phyloP scores from a whole-genome alignment of 1,140 invertebrate genomes.

The Euwallacea similis region DNA sequence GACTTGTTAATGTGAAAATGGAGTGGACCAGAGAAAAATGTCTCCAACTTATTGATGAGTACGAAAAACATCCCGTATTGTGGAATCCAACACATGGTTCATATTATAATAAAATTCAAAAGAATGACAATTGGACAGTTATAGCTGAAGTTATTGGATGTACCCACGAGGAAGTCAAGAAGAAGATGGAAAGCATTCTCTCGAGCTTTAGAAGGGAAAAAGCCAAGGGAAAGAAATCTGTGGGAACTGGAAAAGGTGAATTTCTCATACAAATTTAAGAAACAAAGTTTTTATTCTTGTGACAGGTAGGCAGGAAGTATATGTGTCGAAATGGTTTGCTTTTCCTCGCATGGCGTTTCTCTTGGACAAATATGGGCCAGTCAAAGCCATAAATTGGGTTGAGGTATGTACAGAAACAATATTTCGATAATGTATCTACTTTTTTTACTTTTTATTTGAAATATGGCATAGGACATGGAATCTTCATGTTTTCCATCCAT shows the following conservation, averaged over 20 bases:
- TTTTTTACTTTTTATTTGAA: no score
- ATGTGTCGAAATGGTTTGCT: not conserved
- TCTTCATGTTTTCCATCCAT: no score
- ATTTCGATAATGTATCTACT: no score
- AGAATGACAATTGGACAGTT: slow-evolving; percentile 15
- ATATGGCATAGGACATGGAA: no score
- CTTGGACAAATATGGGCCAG: not conserved
- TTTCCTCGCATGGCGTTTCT: not conserved
- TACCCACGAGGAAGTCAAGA: slow-evolving; percentile 13
- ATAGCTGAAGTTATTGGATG: slow-evolving; percentile 13
- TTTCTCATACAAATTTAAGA: not conserved
- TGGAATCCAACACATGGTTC: slow-evolving; percentile 16
- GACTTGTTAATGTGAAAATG: slow-evolving; percentile 3
- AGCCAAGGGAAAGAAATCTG: slow-evolving; percentile 10
- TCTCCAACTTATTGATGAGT: slow-evolving; percentile 19
- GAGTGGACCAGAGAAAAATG: slow-evolving; percentile 15
- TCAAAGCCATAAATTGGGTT: not conserved
- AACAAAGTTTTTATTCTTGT: not conserved
- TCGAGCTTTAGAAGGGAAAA: slow-evolving; percentile 9
- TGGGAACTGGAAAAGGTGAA: slow-evolving; percentile 3
- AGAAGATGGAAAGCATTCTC: slow-evolving; percentile 24
- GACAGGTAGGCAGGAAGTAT: not conserved
- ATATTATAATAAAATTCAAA: slow-evolving; percentile 26
- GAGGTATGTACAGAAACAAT: not conserved
- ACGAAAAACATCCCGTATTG: slow-evolving; percentile 6